A percentile compares a stretch with the other conserved stretches of the same genome.
These are phyloP conservation scores for Ctenicera cuprea DNA, from an alignment of 2,888 invertebrate genomes.

Conservation along the genomic window DNA sequence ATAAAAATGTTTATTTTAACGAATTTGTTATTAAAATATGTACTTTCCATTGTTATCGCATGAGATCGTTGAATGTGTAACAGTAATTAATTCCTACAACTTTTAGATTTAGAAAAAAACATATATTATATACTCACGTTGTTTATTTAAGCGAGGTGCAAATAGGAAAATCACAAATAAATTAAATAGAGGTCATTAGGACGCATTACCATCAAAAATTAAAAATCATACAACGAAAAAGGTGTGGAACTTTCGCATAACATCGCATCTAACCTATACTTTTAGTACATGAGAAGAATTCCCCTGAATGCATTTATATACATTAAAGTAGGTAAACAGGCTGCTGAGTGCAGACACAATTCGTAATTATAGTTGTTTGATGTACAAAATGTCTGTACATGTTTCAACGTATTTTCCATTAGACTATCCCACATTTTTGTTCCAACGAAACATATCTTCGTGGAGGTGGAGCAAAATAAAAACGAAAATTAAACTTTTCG, in stretches of 20 bases:
- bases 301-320: conserved; percentile 19
- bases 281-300: conserved; percentile 19
- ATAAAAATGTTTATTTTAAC: not conserved
- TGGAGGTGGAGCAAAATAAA: not conserved
- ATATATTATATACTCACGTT: too few relatives aligned
- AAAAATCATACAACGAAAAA: not conserved
- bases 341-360: conserved; percentile 15
- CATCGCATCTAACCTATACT: conserved; percentile 16
- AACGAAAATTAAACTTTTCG: not conserved
- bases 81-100: too few relatives aligned
- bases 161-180: too few relatives aligned
- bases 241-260: conserved; percentile 19
- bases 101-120: too few relatives aligned
- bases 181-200: too few relatives aligned
- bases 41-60: not conserved
- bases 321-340: conserved; percentile 25
- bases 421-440: conserved; percentile 2
- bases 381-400: conserved; percentile 8
- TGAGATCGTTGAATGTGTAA: not conserved
- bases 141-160: too few relatives aligned
- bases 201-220: too few relatives aligned
- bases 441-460: not conserved
- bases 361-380: conserved; percentile 17
- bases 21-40: not conserved
- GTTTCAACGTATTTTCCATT: conserved; percentile 4